Conservation (phyloP, 2,797 vertebrate genomes). For the Arnoldichthys spilopterus region DNA sequence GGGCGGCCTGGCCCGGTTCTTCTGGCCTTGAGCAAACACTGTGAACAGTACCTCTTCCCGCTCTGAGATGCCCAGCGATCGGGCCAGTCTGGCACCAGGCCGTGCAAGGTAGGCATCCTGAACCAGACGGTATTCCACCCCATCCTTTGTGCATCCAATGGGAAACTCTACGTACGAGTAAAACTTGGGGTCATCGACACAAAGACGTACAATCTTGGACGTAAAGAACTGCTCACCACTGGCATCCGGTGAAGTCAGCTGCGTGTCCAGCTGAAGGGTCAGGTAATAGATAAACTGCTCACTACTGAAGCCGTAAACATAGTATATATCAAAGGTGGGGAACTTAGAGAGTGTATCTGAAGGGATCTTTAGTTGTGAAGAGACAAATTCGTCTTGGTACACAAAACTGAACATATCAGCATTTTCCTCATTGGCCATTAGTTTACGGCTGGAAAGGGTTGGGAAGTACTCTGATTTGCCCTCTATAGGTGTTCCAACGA, state of each 20-base stretch:
- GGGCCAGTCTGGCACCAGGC: constrained; percentile 90
- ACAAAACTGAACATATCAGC: constrained; percentile 99
- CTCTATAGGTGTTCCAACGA: constrained; percentile 95
- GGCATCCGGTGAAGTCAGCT: constrained; percentile 93
- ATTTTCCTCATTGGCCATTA: constrained; percentile 95
- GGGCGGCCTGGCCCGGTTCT: constrained; percentile 96
- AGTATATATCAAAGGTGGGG: constrained; percentile 97
- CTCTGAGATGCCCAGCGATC: constrained; percentile 88
- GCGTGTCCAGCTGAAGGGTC: constrained; percentile 95
- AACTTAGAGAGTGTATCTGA: constrained; percentile 98
- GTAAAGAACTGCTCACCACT: constrained; percentile 98
- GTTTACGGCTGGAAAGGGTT: constrained; percentile 94
- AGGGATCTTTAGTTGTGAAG: constrained; percentile 97
- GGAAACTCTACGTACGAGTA: constrained; percentile 99
- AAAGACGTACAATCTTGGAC: constrained; percentile 96
- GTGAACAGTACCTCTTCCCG: constrained; percentile 95
- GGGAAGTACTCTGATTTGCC: constrained; percentile 98
- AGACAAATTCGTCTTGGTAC: constrained; percentile 98
- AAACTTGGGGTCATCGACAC: constrained; percentile 96
- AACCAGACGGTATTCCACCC: constrained; percentile 95
- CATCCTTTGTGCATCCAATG: constrained; percentile 94
- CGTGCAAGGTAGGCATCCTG: constrained; percentile 94
- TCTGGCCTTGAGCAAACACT: constrained; percentile 97
- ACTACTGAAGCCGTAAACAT: constrained; percentile 96
- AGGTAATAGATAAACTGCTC: constrained; percentile 99